Percentiles rank a stretch among this genome's conserved stretches.
These are phyloP conservation scores for Silurus meridionalis DNA, from an alignment of 2,113 vertebrate genomes.

Conservation along the genomic window DNA sequence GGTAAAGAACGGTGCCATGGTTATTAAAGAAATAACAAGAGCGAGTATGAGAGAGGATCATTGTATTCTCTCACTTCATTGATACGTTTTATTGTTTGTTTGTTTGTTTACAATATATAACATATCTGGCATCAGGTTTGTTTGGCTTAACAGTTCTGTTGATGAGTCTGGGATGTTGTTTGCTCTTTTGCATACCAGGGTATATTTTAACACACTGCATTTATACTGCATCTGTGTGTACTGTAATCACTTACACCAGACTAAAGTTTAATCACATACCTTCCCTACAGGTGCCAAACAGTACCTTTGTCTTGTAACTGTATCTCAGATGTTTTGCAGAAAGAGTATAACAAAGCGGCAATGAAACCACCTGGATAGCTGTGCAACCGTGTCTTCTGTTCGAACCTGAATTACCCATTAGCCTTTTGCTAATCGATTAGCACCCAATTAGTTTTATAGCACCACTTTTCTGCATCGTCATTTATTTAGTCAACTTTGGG, in stretches of 20 bases:
- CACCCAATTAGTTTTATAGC: background rate
- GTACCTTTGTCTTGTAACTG: constrained; percentile 15
- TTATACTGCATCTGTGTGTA: background rate
- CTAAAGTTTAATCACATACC: constrained; percentile 7
- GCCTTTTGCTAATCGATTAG: background rate
- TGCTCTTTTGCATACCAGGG: background rate
- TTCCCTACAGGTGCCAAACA: background rate
- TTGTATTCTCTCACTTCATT: background rate
- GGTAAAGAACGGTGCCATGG: constrained; percentile 9
- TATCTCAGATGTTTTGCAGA: background rate
- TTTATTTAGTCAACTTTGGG: constrained; percentile 5
- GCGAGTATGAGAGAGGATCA: background rate
- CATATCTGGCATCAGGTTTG: background rate
- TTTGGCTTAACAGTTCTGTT: constrained; percentile 9
- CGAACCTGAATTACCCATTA: background rate
- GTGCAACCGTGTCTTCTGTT: constrained; percentile 11
- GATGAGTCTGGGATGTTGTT: background rate
- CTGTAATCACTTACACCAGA: constrained; percentile 19
- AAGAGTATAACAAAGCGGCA: background rate
- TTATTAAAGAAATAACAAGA: constrained; percentile 19
- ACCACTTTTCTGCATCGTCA: background rate
- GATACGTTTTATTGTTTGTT: constrained; percentile 8
- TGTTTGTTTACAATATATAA: constrained; percentile 10
- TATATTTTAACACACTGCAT: constrained; percentile 19
- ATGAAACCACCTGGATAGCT: background rate